Evolutionary conservation across 2,797 vertebrate genomes (phyloP).

Genomic region (Denticeps clupeoides): DNA sequence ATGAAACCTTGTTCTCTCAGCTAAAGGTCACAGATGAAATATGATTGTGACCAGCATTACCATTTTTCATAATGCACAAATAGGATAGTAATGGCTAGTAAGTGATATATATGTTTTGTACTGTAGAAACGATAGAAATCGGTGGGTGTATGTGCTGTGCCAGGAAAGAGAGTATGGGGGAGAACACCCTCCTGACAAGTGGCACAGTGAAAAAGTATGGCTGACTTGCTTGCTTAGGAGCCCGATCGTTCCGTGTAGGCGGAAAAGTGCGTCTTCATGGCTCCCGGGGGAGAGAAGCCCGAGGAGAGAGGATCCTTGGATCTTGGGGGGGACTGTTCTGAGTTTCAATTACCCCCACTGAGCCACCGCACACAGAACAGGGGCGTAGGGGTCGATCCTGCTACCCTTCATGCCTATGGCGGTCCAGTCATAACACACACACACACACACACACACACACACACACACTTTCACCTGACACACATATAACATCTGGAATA

Average conservation of each 20-base stretch:
- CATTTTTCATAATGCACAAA: too few relatives aligned
- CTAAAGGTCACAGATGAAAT: too few relatives aligned
- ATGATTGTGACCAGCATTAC: too few relatives aligned
- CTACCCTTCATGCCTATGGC: too few relatives aligned
- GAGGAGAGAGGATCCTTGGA: neutral
- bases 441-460: too few relatives aligned
- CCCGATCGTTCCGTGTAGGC: slow-evolving; percentile 13
- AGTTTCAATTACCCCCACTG: slow-evolving; percentile 2
- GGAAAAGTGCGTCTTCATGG: slow-evolving; percentile 10
- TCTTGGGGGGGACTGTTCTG: neutral
- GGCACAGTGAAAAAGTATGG: slow-evolving; percentile 20
- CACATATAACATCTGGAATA: too few relatives aligned
- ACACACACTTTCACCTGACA: too few relatives aligned
- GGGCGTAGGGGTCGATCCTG: neutral
- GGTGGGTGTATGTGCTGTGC: neutral
- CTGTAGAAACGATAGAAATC: too few relatives aligned
- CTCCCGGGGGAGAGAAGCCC: slow-evolving; percentile 2
- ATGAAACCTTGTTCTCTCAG: too few relatives aligned
- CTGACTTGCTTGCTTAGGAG: slow-evolving; percentile 16
- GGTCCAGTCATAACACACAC: too few relatives aligned
- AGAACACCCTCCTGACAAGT: slow-evolving; percentile 8
- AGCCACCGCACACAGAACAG: neutral
- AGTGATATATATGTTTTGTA: too few relatives aligned
- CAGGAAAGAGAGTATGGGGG: slow-evolving; percentile 5
- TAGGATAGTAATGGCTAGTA: too few relatives aligned